Percentiles rank a stretch among this genome's conserved stretches.
These are phyloP conservation scores for Platichthys stellatus DNA, from an alignment of 2,113 vertebrate genomes.

Conservation along the genomic window DNA sequence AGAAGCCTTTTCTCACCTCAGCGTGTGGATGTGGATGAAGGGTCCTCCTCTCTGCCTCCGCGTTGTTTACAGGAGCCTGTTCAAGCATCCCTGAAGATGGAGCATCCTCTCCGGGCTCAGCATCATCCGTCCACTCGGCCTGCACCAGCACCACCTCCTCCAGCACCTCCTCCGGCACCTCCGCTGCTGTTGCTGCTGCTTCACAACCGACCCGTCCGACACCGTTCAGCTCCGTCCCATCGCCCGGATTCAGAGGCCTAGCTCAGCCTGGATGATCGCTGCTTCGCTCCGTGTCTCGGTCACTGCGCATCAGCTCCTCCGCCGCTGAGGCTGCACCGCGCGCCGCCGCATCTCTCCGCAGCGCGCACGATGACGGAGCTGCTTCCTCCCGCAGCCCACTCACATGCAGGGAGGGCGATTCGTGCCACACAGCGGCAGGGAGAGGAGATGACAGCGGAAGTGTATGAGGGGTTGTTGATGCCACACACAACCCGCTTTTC, in stretches of 20 bases:
- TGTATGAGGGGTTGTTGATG: constrained; percentile 48
- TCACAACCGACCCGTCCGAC: constrained; percentile 18
- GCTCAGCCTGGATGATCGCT: not conserved
- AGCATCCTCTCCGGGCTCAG: constrained; percentile 48
- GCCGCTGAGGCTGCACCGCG: constrained; percentile 29
- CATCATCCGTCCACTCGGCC: constrained; percentile 44
- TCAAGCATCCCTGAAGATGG: constrained; percentile 29
- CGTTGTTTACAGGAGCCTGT: constrained; percentile 43
- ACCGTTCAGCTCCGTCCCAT: not conserved
- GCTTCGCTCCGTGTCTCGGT: constrained; percentile 15
- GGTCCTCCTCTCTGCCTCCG: constrained; percentile 34
- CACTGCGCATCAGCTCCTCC: constrained; percentile 55
- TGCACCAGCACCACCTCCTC: constrained; percentile 29
- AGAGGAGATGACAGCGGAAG: constrained; percentile 32
- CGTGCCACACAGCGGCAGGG: constrained; percentile 48
- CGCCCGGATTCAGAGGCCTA: not conserved
- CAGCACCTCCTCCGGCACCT: too few relatives aligned
- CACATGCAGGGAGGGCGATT: constrained; percentile 48
- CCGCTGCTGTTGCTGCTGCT: not conserved
- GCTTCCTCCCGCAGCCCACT: constrained; percentile 69
- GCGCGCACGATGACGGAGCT: constrained; percentile 72
- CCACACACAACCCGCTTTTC: not conserved
- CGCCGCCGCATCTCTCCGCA: constrained; percentile 72
- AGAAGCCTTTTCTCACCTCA: constrained; percentile 42
- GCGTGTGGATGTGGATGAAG: not conserved